Evolutionary conservation across 1,140 invertebrate genomes (phyloP).

Genomic region (Liolophura sinensis): DNA sequence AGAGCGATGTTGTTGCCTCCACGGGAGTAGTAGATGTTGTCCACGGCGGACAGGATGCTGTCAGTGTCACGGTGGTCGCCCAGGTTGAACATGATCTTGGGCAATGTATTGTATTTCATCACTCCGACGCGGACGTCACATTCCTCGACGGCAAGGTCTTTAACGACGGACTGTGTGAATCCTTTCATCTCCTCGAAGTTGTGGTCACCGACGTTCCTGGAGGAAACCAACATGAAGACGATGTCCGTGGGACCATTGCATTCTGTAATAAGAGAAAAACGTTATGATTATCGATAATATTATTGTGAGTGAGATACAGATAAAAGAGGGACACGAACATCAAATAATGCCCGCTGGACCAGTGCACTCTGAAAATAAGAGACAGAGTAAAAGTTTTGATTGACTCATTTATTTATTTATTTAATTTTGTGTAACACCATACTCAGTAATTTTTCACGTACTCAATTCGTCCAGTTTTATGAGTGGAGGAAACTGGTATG

Average conservation of each 20-base stretch:
- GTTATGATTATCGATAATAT: neutral
- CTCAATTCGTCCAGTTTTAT: too few species aligned
- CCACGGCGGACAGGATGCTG: constrained; percentile 28
- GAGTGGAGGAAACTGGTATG: too few species aligned
- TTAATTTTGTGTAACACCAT: too few species aligned
- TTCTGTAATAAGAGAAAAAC: constrained; percentile 20
- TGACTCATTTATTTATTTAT: too few species aligned
- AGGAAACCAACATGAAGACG: constrained; percentile 53
- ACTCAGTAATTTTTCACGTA: too few species aligned
- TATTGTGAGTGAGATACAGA: neutral
- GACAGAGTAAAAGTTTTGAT: too few species aligned
- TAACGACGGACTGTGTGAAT: constrained; percentile 42
- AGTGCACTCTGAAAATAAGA: too few species aligned
- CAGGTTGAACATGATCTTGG: constrained; percentile 46
- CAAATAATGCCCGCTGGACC: too few species aligned
- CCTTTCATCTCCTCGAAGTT: constrained; percentile 43
- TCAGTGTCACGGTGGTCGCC: constrained; percentile 23
- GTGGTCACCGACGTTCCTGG: constrained; percentile 36
- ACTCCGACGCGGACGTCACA: constrained; percentile 45
- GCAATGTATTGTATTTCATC: constrained; percentile 48
- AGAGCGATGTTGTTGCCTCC: constrained; percentile 47
- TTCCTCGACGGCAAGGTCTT: constrained; percentile 39
- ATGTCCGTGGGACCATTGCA: constrained; percentile 51
- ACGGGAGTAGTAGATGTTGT: constrained; percentile 36
- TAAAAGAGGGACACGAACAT: too few species aligned